Base-by-base conservation (phyloP, 2,797 vertebrate species). In the Sebastes diploproa region DNA sequence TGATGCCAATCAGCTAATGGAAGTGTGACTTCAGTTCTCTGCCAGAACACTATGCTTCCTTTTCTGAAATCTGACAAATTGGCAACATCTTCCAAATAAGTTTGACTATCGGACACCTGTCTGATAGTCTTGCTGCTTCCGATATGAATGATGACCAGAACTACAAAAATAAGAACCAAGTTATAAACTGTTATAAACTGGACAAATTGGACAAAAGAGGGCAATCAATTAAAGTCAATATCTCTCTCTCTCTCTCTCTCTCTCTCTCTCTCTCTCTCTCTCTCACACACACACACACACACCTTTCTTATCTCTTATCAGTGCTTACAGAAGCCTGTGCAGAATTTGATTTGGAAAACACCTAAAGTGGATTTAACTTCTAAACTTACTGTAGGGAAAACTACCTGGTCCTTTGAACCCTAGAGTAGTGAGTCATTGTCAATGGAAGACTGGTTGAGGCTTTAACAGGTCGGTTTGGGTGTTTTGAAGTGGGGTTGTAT, bases 161-260 rank as follows among this genome's bases (percentile, higher is more conserved):
- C 18, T 50, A 50, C 7, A 8, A 23, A 64, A 76, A 23, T 22
- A 32, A 30, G 11, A 25, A 50, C 42, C 42, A 50, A 38, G 42
- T 50, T 50, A 50, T 50, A 18, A 46, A 46, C 42, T 1, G 13
- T 22, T 20, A n/a, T 8, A 54, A 54, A 54, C 9, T 54, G 20
- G 50, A 54, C 4, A 54, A n/a, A 54, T 22, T 22, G 9, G 50
- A 54, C 20, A n/a, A 54, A 54, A 50, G 42, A 18, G 22, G 38
- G 30, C 23, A 73, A 76, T 84, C 76, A 84, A 59, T 85, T 77
- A 27, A 75, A 77, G 59, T 55, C 14, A 42, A 70, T 78, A 64
- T 38, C 25, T n/a, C 25, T 50, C 8, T 72, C 38, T 23, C 58
- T 7, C 14, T 14, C 67, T 36, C 67, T 7, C 14, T 23, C 58